Base-by-base conservation (phyloP, 2,113 vertebrate genomes). In the Ceratotherium simum region DNA sequence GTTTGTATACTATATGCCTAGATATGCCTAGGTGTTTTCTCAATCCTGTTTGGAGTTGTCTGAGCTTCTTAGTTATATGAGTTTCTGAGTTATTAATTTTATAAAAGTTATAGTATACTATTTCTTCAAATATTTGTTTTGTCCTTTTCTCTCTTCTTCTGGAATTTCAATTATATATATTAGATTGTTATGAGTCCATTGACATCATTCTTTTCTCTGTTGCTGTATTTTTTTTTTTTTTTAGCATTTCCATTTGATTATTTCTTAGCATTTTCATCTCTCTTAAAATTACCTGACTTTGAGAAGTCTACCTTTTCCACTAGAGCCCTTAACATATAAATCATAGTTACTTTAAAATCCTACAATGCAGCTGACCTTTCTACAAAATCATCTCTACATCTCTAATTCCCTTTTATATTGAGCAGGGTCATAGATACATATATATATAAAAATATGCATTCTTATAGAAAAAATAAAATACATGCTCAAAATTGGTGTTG, bases 201-300 rank as follows among this genome's bases (percentile, higher is more conserved):
- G 33, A 82, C 8, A 67, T 58, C 7, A 58, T 29, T 79, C 4
- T 33, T 65, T 42, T 81, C 46, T 81, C 12, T 56, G 17, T n/a
- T 90, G 27, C 21, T 64, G 0, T 33, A 27, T 17, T 10, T 6
- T 39, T 58, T 65, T 92, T 39, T 39, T 62, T 51, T 64, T 75
- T 18, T 76, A 80, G n/a, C 8, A 33, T 93, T 90, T 65, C 8
- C 12, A 25, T 64, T 76, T 90, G 39, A 29, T 73, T 84, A 42
- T 95, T 86, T 84, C 12, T n/a, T 72, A 69, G 54, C 48, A 70
- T 46, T 96, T 93, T 69, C 5, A 58, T 79, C 31, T 80, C 1
- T 73, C 12, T 51, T 89, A 36, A 96, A 94, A 72, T 92, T 93
- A 54, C 17, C 6, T 97, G 54, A 27, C 81, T 56, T 96, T 86